Percentiles rank a stretch among this genome's conserved stretches.
These are phyloP conservation scores for Progne subis DNA, from an alignment of 2,113 vertebrate species.

Conservation along the genomic window DNA sequence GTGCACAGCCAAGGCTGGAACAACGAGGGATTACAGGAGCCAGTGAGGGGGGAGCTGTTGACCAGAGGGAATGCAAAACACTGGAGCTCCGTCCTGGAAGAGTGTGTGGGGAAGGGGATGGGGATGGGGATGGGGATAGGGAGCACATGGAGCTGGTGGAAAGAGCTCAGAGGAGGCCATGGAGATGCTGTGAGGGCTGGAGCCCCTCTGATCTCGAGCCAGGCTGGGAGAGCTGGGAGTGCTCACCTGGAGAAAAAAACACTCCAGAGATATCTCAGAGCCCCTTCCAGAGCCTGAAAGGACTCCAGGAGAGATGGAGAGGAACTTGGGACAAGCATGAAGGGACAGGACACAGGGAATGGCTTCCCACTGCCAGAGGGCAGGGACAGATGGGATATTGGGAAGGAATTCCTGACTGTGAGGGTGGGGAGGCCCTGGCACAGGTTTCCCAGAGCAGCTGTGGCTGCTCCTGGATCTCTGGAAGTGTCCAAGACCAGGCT, in stretches of 20 bases:
- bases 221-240: too few relatives aligned
- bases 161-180: background rate
- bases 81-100: background rate
- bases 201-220: too few relatives aligned
- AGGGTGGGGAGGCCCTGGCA: background rate
- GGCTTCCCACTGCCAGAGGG: background rate
- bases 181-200: too few relatives aligned
- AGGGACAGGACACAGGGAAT: background rate
- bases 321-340: background rate
- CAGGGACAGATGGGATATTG: background rate
- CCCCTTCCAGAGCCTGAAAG: too few relatives aligned
- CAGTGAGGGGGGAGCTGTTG: background rate
- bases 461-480: background rate
- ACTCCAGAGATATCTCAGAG: too few relatives aligned
- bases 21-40: accelerated
- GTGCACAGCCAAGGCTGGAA: background rate
- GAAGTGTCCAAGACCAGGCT: accelerated
- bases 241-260: too few relatives aligned
- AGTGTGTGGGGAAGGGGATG: background rate
- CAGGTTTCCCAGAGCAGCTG: accelerated
- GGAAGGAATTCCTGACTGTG: accelerated
- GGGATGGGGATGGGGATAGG: background rate
- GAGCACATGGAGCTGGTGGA: background rate
- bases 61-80: background rate
- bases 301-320: background rate